A percentile compares a stretch with the other conserved stretches of the same genome.
Evolutionary conservation across 2,797 vertebrate genomes (phyloP).

Genomic region (Acrossocheilus fasciatus): DNA sequence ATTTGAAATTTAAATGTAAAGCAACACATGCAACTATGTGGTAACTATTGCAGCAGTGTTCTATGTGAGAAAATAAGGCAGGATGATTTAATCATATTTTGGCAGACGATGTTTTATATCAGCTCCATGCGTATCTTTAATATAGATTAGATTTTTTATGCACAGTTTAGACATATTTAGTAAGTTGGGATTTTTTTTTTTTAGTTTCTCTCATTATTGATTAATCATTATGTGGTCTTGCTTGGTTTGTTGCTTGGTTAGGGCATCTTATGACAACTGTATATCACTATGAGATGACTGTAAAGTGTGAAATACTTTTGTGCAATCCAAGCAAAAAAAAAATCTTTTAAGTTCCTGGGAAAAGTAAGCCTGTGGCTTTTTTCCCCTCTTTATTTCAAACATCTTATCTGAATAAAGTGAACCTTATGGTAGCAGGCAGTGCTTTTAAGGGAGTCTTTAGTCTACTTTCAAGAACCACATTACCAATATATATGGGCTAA

Average conservation of each 20-base stretch:
- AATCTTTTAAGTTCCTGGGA: not conserved
- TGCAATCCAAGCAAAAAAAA: not conserved
- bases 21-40: not conserved
- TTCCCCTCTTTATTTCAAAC: not conserved
- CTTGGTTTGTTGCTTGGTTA: not conserved
- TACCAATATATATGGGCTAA: not conserved
- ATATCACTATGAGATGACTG: not conserved
- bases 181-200: too few species aligned
- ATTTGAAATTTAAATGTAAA: not conserved
- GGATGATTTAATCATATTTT: not conserved
- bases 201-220: too few species aligned
- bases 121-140: not conserved
- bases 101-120: not conserved
- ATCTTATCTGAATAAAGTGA: constrained; percentile 8
- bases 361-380: not conserved
- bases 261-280: not conserved
- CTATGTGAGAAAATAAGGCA: not conserved
- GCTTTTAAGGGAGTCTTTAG: not conserved
- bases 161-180: not conserved
- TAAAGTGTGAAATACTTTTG: not conserved
- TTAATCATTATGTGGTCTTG: not conserved
- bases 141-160: not conserved
- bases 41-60: not conserved
- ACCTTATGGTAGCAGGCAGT: not conserved
- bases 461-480: not conserved